Evolutionary conservation across 2,888 invertebrate species (phyloP), one percentile per base, ranked within the genome.

Genomic region (Drosophila anceps): DNA sequence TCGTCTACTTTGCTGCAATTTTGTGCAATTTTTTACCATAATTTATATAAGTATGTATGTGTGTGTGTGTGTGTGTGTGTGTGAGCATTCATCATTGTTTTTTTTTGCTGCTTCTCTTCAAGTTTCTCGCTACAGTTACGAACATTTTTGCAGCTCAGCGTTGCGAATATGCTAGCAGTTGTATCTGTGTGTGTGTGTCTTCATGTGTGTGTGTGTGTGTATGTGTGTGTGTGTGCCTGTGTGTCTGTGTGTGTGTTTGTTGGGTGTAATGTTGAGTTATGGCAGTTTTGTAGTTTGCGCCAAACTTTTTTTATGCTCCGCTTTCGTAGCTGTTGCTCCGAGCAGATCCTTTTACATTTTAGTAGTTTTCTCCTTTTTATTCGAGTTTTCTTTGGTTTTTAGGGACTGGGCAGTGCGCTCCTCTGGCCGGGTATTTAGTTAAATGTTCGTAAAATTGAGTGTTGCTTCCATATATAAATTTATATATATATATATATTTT

Each of bases 1-100:
- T 88, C 83, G 80, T 88, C 76, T 80, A 82, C 88, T 89, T 82
- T 86, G 74, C 82, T 84, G 90, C 88, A 89, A 86, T 88, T 86
- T 88, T 66, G 76, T 73, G 84, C 75, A 87, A 80, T 89, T 84
- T 88, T 87, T 87, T 82, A 82, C 71, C 63, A 75, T 84, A 76
- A 87, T 88, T 89, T 84, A 84, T 87, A 69, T 72, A 75, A 74
- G 68, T 68, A 29, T 62, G 24, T 60, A 20, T 62, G 35, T 59
- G 61, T 63, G 43, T 63, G 44, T 24, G 24, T 24, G 48, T 71
- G 64, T 24, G 48, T 71, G 64, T 69, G 63, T 53, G 62, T 51
- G 63, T 63, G 35, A 57, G 72, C 67, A 76, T 76, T 69, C 73
- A 71, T 74, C 73, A 69, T 65, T 43, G 39, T 62, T 51, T 62